These are phyloP conservation scores for Microctenopoma lineatum DNA, from an alignment of 2,797 vertebrate genomes.

Conservation along the genomic window DNA sequence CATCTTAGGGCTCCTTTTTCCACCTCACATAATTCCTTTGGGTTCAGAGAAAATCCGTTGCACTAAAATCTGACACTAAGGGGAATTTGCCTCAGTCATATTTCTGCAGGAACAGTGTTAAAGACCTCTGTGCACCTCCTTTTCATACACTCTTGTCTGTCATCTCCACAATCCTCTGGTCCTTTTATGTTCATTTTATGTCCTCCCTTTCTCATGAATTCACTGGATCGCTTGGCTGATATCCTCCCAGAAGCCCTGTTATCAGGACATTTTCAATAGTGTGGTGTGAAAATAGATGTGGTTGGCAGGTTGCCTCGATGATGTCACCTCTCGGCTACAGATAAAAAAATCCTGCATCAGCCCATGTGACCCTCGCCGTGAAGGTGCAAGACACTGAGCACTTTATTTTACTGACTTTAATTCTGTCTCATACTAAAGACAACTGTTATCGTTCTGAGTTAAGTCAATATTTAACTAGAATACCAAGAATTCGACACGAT, in stretches of 20 bases:
- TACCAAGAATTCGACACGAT: background rate
- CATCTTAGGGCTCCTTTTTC: slow-evolving; percentile 20
- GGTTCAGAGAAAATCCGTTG: slow-evolving; percentile 37
- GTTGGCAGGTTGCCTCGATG: slow-evolving; percentile 42
- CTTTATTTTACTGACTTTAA: slow-evolving; percentile 37
- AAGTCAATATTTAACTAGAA: slow-evolving; percentile 17
- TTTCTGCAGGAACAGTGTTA: slow-evolving; percentile 40
- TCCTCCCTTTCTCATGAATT: slow-evolving; percentile 56
- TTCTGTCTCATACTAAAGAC: slow-evolving; percentile 15
- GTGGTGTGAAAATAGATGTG: slow-evolving; percentile 50
- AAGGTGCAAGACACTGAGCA: slow-evolving; percentile 16
- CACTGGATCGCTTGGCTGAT: slow-evolving; percentile 50
- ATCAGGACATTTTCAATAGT: slow-evolving; percentile 59
- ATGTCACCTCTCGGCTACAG: slow-evolving; percentile 54
- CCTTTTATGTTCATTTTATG: slow-evolving; percentile 63
- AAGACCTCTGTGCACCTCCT: slow-evolving; percentile 49
- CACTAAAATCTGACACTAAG: slow-evolving; percentile 32
- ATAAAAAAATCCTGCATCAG: slow-evolving; percentile 26
- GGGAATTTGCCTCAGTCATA: slow-evolving; percentile 38
- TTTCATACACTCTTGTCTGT: slow-evolving; percentile 59
- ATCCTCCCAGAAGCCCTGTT: slow-evolving; percentile 56
- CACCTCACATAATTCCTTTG: slow-evolving; percentile 11
- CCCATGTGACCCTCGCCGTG: slow-evolving; percentile 14
- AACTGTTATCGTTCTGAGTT: background rate
- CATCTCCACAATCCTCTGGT: slow-evolving; percentile 48